Percentiles rank a stretch among this genome's conserved stretches.
Conservation (phyloP, 35 echinoderm and acorn worm species). For the Holothuria glaberrima region DNA sequence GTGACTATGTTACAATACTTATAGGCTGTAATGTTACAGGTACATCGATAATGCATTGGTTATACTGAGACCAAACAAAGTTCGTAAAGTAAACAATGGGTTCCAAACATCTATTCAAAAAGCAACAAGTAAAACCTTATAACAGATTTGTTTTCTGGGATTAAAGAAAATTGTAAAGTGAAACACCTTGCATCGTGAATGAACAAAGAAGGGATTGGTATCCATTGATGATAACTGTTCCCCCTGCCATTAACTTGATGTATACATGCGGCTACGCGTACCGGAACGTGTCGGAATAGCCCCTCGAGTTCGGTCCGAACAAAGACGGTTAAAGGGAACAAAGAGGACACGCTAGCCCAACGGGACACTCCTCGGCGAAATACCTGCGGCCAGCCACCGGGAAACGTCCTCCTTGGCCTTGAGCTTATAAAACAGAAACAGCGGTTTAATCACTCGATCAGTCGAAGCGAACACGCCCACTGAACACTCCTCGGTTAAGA, state of each 20-base stretch:
- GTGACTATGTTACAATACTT: too few species aligned
- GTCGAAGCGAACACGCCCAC: slow-evolving; percentile 16
- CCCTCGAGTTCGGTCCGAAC: neutral
- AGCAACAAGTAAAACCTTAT: neutral
- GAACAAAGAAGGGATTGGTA: neutral
- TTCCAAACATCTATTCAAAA: too few species aligned
- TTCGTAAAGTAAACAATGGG: too few species aligned
- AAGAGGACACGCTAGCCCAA: slow-evolving; percentile 38
- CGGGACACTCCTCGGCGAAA: slow-evolving; percentile 46
- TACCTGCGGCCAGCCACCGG: slow-evolving; percentile 48
- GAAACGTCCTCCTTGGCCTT: slow-evolving; percentile 29
- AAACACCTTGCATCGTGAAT: neutral
- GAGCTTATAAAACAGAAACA: slow-evolving; percentile 39
- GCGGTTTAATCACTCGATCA: slow-evolving; percentile 31
- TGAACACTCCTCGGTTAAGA: neutral
- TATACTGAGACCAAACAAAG: too few species aligned
- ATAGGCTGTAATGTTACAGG: too few species aligned
- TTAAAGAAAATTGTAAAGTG: neutral
- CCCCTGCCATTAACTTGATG: neutral
- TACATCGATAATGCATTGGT: too few species aligned
- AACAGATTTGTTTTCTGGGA: neutral
- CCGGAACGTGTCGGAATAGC: neutral
- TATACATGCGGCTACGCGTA: neutral
- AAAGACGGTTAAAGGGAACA: slow-evolving; percentile 30
- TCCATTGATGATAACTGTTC: neutral